These are phyloP conservation scores for Glaucopsyche alexis DNA, from an alignment of 2,888 invertebrate genomes.

Conservation along the genomic window DNA sequence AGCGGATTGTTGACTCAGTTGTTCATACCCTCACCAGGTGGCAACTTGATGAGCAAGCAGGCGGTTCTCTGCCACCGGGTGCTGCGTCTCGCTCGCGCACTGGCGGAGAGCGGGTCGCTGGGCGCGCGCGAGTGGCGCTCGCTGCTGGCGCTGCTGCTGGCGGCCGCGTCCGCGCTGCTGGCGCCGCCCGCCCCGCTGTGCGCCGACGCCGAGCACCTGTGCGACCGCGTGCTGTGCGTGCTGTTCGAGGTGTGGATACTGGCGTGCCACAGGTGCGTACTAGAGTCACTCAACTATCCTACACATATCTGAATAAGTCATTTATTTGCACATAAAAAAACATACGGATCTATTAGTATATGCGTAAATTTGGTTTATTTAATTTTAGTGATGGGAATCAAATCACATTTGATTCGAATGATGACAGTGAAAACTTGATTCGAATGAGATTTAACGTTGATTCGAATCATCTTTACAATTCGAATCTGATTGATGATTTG, in stretches of 20 bases:
- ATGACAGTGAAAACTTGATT: too few relatives aligned
- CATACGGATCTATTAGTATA: too few relatives aligned
- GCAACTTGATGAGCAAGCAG: constrained; percentile 94
- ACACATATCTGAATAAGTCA: too few relatives aligned
- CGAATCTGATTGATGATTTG: too few relatives aligned
- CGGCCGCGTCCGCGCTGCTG: constrained; percentile 91
- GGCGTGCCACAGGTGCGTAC: constrained; percentile 74
- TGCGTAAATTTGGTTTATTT: too few relatives aligned
- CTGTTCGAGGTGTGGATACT: constrained; percentile 90
- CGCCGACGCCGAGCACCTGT: constrained; percentile 96
- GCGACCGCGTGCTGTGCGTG: constrained; percentile 95
- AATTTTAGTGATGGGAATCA: too few relatives aligned
- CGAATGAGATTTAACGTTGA: too few relatives aligned
- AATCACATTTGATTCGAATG: too few relatives aligned
- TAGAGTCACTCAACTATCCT: background rate
- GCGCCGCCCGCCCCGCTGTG: constrained; percentile 96
- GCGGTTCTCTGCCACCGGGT: constrained; percentile 96
- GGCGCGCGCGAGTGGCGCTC: constrained; percentile 95
- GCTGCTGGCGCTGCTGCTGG: constrained; percentile 89
- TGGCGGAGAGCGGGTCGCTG: constrained; percentile 74
- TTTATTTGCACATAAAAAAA: too few relatives aligned
- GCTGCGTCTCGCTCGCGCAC: constrained; percentile 89
- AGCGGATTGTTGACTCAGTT: too few relatives aligned
- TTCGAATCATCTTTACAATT: too few relatives aligned
- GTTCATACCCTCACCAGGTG: constrained; percentile 73